Conservation (phyloP, 2,113 vertebrate genomes). For the Lagopus leucura region DNA sequence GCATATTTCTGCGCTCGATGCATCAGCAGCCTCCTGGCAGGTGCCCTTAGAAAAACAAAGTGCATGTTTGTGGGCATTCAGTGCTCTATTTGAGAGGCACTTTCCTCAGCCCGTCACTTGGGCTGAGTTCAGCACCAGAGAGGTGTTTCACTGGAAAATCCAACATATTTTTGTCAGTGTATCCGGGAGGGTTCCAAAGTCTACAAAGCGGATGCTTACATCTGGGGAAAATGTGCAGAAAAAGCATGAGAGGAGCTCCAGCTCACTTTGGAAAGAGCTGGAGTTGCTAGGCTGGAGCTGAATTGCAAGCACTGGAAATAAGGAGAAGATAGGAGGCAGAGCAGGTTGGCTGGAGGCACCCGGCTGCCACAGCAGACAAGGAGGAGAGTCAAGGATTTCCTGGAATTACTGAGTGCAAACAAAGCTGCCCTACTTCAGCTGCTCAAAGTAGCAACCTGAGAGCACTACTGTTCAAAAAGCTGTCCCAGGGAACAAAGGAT, state of each 20-base stretch:
- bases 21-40: constrained; percentile 32
- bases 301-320: background rate
- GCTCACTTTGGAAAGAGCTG: background rate
- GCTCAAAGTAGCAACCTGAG: background rate
- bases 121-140: constrained; percentile 13
- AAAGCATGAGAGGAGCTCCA: background rate
- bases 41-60: constrained; percentile 35
- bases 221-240: constrained; percentile 30
- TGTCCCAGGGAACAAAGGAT: background rate
- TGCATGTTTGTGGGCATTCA: constrained; percentile 30
- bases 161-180: background rate
- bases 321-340: background rate
- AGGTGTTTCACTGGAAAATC: constrained; percentile 53
- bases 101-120: constrained; percentile 31
- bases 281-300: background rate
- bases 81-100: background rate
- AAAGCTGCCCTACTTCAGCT: constrained; percentile 18
- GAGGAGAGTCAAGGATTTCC: constrained; percentile 18
- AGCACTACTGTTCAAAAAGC: background rate
- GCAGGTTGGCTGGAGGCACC: background rate
- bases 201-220: constrained; percentile 38
- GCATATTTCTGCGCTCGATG: constrained; percentile 1
- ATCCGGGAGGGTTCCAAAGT: constrained; percentile 14
- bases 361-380: background rate
- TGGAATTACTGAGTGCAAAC: background rate